phyloP scores from a whole-genome alignment of 1,140 invertebrate species.

The Semibalanus balanoides region DNA sequence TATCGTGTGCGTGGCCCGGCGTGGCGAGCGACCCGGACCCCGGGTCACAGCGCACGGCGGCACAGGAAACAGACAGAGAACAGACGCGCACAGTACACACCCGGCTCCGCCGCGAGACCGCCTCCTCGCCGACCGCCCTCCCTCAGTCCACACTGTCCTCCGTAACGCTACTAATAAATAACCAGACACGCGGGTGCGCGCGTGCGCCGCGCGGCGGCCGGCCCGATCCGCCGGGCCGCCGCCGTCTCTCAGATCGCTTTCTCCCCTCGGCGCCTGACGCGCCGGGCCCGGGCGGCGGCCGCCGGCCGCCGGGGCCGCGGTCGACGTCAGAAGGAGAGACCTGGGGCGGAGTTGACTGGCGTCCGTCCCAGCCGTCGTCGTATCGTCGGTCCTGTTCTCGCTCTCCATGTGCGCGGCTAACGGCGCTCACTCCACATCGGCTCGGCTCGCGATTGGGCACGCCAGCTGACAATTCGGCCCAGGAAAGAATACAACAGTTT shows the following conservation, averaged over 20 bases:
- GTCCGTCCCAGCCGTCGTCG: background rate
- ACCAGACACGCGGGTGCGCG: background rate
- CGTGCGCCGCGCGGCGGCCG: too few species aligned
- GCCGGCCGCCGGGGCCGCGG: too few species aligned
- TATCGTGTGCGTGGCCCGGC: background rate
- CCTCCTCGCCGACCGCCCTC: too few species aligned
- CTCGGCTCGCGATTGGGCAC: background rate
- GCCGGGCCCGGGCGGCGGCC: too few species aligned
- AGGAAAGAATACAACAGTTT: conserved; percentile 2
- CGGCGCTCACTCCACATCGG: background rate
- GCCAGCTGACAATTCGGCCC: background rate
- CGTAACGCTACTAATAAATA: conserved; percentile 2
- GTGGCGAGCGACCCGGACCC: too few species aligned
- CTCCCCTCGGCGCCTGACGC: too few species aligned
- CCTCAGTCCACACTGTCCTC: background rate
- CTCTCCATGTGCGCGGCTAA: too few species aligned
- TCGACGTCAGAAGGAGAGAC: background rate
- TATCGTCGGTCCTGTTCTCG: background rate
- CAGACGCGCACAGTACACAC: background rate
- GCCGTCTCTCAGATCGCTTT: background rate
- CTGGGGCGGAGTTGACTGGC: background rate
- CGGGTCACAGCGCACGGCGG: too few species aligned
- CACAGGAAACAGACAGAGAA: background rate
- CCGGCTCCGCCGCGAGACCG: too few species aligned
- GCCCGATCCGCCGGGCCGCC: too few species aligned